Evolutionary conservation across 2,888 invertebrate genomes (phyloP).

Genomic region (Hermaeophaga mercurialis): DNA sequence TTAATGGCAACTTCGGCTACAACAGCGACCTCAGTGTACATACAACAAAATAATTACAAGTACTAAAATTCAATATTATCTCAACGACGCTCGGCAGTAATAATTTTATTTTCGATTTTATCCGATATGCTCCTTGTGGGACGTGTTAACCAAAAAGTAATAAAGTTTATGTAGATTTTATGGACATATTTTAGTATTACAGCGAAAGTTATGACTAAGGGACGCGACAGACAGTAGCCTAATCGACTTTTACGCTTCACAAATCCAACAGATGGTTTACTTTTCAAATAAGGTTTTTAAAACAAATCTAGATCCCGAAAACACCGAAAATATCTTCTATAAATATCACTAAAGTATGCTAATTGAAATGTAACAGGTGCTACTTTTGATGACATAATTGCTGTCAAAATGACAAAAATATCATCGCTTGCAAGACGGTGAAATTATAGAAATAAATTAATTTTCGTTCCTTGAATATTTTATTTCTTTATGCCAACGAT

Average conservation of each 20-base stretch:
- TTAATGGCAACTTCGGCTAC: slow-evolving; percentile 5
- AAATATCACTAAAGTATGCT: no score
- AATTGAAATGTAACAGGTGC: no score
- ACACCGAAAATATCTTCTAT: no score
- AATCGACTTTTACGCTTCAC: slow-evolving; percentile 6
- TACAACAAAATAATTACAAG: slow-evolving; percentile 18
- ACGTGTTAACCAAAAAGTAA: slow-evolving; percentile 27
- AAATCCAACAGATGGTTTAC: slow-evolving; percentile 12
- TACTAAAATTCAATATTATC: slow-evolving; percentile 24
- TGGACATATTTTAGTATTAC: slow-evolving; percentile 18
- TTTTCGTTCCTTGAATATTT: no score
- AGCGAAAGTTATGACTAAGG: slow-evolving; percentile 16
- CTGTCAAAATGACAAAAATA: no score
- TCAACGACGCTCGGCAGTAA: slow-evolving; percentile 11
- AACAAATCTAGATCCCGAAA: background rate
- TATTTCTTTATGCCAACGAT: no score
- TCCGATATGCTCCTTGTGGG: slow-evolving; percentile 18
- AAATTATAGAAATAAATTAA: no score
- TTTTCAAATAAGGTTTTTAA: slow-evolving; percentile 8
- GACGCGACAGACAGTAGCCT: slow-evolving; percentile 19
- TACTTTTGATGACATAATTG: no score
- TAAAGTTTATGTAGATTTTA: slow-evolving; percentile 25
- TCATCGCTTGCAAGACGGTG: no score
- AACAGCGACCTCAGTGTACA: slow-evolving; percentile 11
- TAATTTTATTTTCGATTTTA: slow-evolving; percentile 23